These are phyloP conservation scores for Drepana arcuata DNA, from an alignment of 1,140 invertebrate species.

Conservation along the genomic window DNA sequence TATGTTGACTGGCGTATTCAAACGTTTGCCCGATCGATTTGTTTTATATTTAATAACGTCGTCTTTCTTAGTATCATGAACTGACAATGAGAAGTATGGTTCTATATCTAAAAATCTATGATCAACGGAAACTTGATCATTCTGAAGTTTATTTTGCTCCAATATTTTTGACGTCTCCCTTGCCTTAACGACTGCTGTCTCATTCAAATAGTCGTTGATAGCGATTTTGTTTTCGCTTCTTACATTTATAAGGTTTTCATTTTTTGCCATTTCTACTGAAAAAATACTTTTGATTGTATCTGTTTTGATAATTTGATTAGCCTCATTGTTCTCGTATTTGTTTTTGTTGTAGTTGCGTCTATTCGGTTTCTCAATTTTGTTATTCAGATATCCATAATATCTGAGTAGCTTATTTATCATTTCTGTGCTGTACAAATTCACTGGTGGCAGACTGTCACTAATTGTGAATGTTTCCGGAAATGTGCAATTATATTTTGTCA, in stretches of 20 bases:
- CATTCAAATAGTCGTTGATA: conserved; percentile 35
- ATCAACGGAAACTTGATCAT: conserved; percentile 37
- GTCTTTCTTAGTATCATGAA: conserved; percentile 21
- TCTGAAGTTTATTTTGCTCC: conserved; percentile 40
- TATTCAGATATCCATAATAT: conserved; percentile 60
- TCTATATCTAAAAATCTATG: conserved; percentile 41
- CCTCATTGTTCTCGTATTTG: conserved; percentile 7
- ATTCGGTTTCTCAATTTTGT: conserved; percentile 47
- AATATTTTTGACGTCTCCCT: conserved; percentile 34
- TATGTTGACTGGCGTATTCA: conserved; percentile 38
- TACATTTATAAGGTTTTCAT: conserved; percentile 7
- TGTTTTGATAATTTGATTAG: conserved; percentile 3
- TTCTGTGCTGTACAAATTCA: conserved; percentile 63
- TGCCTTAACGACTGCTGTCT: conserved; percentile 25
- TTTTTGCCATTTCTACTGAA: conserved; percentile 8
- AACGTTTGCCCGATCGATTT: conserved; percentile 36
- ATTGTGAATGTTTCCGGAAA: conserved; percentile 65
- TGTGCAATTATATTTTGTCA: conserved; percentile 60
- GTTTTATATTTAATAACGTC: conserved; percentile 11
- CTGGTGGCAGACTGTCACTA: conserved; percentile 58
- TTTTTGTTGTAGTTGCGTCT: conserved; percentile 24
- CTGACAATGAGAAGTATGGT: conserved; percentile 19
- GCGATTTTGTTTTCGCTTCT: conserved; percentile 29
- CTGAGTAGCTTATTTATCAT: conserved; percentile 63
- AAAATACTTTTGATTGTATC: conserved; percentile 13